Evolutionary conservation across 2,113 vertebrate genomes (phyloP), one percentile per base, ranked within the genome.

Genomic region (Condylura cristata): DNA sequence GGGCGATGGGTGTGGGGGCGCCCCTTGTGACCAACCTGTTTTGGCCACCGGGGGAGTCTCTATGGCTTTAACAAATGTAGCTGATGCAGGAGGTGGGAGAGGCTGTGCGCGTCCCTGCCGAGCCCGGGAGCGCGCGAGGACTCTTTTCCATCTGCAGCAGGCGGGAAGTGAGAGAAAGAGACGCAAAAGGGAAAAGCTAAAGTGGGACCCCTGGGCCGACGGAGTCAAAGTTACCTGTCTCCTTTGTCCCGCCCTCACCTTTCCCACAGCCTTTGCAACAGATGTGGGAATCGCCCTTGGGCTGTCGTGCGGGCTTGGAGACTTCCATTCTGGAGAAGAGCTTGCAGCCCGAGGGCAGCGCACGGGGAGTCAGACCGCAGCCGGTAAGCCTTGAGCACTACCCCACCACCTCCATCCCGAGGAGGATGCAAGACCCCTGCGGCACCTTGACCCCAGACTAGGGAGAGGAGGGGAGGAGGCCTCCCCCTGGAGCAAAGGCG

Each of bases 101-200:
- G 98, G 98, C 98, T 98, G 97, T 97, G 98, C 98, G 98, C 98
- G 97, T 98, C 95, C 96, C 93, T 51, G 30, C 85, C 28, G 53
- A 93, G 95, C 90, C 96, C 98, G 98, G 96, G 98, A 93, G 95
- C 98, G 98, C 98, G 98, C 98, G 92, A 41, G 66, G 96, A 93
- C 95, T 86, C 91, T 92, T 96, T 96, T 97, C 97, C 97, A 94
- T 96, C 97, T 97, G 95, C 94, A 97, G 95, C 92, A 86, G 22
- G 95, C 70, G 60, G 98, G 97, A 90, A 95, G 95, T 87, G 71
- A 56, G 75, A 80, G 93, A 56, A 76, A 86, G 58, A 18, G 96
- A 97, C 85, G 96, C 89, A 34, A 95, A 91, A 90, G 97, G 97
- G 80, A 95, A 94, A 95, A 80, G 96, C 74, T 95, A 51, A 95